These are phyloP conservation scores for Lasioglossum baleicum DNA, from an alignment of 1,140 invertebrate species.

Conservation along the genomic window DNA sequence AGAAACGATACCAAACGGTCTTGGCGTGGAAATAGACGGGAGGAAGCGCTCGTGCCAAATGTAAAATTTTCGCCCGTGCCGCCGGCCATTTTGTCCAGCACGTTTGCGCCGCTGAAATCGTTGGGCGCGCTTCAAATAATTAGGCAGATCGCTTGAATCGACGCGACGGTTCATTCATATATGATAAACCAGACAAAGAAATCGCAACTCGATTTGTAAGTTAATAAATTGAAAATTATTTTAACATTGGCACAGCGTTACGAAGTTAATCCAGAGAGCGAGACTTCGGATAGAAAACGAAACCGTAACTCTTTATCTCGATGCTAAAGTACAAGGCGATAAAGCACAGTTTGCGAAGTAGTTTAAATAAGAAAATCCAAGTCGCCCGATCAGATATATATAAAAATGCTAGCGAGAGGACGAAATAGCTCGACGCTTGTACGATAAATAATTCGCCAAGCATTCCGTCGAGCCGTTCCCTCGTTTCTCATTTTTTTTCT, in stretches of 20 bases:
- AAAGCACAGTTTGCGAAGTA: too few relatives aligned
- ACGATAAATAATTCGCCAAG: constrained; percentile 5
- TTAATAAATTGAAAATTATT: too few relatives aligned
- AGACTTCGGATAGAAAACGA: too few relatives aligned
- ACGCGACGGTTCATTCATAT: too few relatives aligned
- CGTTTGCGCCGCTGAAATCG: neutral
- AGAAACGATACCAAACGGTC: constrained; percentile 2
- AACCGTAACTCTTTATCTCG: too few relatives aligned
- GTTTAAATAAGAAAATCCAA: too few relatives aligned
- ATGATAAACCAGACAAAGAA: too few relatives aligned
- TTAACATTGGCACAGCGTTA: too few relatives aligned
- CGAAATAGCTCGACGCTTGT: neutral
- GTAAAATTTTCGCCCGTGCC: neutral
- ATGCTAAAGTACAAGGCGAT: too few relatives aligned
- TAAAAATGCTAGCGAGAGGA: neutral
- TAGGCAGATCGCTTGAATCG: neutral
- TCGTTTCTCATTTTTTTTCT: neutral
- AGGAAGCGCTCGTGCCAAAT: neutral
- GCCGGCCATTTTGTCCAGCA: constrained; percentile 2
- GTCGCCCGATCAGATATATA: neutral
- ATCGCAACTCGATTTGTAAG: too few relatives aligned
- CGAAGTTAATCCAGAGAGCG: too few relatives aligned
- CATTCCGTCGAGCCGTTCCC: neutral
- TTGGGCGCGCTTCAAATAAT: neutral
- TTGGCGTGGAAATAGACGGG: constrained; percentile 6